Conservation (phyloP, 2,797 vertebrate genomes). For the Lutjanus campechanus region DNA sequence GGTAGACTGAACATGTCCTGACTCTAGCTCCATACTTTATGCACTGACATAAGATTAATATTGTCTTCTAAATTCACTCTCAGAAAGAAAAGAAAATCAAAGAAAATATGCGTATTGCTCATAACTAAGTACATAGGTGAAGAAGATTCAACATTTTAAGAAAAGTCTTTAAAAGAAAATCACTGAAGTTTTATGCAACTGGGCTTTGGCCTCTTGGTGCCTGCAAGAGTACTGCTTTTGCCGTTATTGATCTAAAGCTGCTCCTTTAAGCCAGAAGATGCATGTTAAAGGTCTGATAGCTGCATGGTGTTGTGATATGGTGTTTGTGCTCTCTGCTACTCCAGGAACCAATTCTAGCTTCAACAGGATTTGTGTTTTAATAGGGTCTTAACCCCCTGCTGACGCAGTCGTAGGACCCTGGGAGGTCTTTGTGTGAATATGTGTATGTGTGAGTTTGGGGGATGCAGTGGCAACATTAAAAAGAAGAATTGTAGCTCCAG, state of each 20-base stretch:
- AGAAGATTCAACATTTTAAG: conserved; percentile 37
- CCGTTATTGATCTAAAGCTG: conserved; percentile 69
- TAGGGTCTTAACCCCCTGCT: conserved; percentile 65
- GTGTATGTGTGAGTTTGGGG: conserved; percentile 11
- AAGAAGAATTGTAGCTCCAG: conserved; percentile 23
- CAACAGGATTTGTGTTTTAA: conserved; percentile 75
- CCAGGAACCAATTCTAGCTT: conserved; percentile 64
- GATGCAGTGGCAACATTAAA: conserved; percentile 21
- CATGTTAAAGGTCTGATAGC: conserved; percentile 55
- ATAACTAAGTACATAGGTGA: conserved; percentile 19
- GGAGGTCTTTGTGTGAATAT: conserved; percentile 52
- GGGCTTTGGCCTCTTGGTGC: conserved; percentile 40
- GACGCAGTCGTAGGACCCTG: conserved; percentile 49
- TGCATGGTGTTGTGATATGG: conserved; percentile 47
- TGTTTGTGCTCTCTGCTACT: conserved; percentile 53
- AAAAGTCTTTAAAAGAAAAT: conserved; percentile 22
- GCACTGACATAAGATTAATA: background rate
- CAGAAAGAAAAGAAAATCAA: background rate
- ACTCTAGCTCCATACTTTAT: conserved; percentile 3
- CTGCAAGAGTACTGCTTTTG: conserved; percentile 44
- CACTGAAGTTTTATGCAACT: conserved; percentile 34
- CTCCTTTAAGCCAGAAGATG: conserved; percentile 61
- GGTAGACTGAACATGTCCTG: background rate
- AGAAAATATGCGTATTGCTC: conserved; percentile 7
- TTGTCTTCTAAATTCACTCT: conserved; percentile 9